Evolutionary conservation across 2,888 invertebrate species (phyloP).

Genomic region (Sabatieria punctata): DNA sequence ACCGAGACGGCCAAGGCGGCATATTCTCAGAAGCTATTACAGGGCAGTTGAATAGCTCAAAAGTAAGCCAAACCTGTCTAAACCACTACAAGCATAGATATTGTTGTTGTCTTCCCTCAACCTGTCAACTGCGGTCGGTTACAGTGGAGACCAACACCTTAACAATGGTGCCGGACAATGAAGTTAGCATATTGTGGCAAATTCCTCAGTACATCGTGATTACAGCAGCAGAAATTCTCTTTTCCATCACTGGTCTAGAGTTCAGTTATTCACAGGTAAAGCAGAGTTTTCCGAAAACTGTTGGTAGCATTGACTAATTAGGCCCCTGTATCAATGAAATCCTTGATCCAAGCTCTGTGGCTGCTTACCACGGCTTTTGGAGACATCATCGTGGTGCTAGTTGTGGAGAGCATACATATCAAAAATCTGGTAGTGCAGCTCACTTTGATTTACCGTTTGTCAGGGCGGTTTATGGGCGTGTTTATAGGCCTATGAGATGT

Average conservation of each 20-base stretch:
- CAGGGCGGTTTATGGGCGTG: constrained; percentile 6
- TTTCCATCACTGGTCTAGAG: constrained; percentile 37
- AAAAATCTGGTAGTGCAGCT: constrained; percentile 7
- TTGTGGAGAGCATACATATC: constrained; percentile 32
- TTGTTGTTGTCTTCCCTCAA: too few relatives aligned
- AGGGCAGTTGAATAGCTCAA: too few relatives aligned
- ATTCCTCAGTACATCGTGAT: constrained; percentile 37
- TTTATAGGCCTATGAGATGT: constrained; percentile 64
- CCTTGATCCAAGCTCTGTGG: constrained; percentile 78
- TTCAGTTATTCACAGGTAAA: constrained; percentile 29
- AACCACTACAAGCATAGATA: too few relatives aligned
- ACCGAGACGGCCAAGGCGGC: too few relatives aligned
- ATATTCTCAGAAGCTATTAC: too few relatives aligned
- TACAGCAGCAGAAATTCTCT: constrained; percentile 37
- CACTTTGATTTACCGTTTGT: neutral
- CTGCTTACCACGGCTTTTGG: constrained; percentile 79
- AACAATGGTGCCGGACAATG: constrained; percentile 12
- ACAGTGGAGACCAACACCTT: too few relatives aligned
- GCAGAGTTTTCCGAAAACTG: neutral
- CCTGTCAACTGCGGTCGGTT: too few relatives aligned
- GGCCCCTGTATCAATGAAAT: constrained; percentile 83
- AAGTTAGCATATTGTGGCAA: constrained; percentile 33
- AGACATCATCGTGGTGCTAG: constrained; percentile 75
- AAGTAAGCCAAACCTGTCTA: too few relatives aligned
- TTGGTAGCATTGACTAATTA: too few relatives aligned